phyloP scores from a whole-genome alignment of 2,888 invertebrate genomes.

The Idaea biselata region DNA sequence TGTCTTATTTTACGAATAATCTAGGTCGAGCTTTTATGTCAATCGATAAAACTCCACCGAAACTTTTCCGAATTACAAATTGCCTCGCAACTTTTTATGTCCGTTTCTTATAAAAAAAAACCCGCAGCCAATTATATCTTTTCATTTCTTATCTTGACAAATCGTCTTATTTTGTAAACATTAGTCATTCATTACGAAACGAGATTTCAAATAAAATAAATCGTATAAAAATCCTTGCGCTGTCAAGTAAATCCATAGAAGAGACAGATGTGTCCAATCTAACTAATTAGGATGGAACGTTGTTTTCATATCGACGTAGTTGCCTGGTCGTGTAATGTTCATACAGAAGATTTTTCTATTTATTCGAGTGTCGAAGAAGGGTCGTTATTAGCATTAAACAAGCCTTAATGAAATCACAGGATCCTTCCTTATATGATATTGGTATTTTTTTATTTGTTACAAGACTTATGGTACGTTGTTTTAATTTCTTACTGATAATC shows the following conservation, averaged over 20 bases:
- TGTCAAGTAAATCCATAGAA: conserved; percentile 9
- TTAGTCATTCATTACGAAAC: neutral
- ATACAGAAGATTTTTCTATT: conserved; percentile 8
- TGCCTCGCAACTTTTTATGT: neutral
- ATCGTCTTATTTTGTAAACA: conserved; percentile 1
- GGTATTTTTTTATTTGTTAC: no score
- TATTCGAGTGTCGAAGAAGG: conserved; percentile 15
- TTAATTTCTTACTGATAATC: no score
- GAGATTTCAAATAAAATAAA: neutral
- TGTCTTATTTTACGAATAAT: neutral
- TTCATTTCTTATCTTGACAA: conserved; percentile 1
- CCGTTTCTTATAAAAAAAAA: neutral
- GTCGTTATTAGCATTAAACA: conserved; percentile 16
- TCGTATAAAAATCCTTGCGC: conserved; percentile 2
- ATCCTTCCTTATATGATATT: neutral
- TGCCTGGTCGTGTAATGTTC: conserved; percentile 8
- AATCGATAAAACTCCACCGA: neutral
- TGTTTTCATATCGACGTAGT: conserved; percentile 14
- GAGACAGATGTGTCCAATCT: conserved; percentile 17
- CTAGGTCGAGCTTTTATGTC: neutral
- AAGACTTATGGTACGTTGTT: no score
- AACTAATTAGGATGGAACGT: conserved; percentile 11
- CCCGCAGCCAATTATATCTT: neutral
- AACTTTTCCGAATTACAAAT: neutral
- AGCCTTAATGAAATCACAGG: conserved; percentile 16